These are phyloP conservation scores for Spheniscus humboldti DNA, from an alignment of 2,797 vertebrate species.

Conservation along the genomic window DNA sequence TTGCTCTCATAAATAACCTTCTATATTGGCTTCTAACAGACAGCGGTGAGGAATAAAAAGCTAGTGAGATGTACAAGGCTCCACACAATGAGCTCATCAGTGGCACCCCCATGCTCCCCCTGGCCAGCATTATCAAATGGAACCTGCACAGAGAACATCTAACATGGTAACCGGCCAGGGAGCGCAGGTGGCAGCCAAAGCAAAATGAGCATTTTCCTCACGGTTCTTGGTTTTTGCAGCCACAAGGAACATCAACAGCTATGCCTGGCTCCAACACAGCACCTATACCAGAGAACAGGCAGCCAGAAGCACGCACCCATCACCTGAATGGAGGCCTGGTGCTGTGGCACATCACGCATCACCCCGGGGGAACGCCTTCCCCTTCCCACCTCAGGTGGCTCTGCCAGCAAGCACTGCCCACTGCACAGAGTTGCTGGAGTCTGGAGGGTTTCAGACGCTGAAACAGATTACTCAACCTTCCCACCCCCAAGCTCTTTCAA, in stretches of 20 bases:
- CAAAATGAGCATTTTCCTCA: background rate
- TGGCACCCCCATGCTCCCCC: background rate
- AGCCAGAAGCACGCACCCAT: background rate
- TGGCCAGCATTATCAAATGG: background rate
- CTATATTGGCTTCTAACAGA: background rate
- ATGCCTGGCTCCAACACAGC: background rate
- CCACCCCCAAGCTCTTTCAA: background rate
- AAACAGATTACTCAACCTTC: background rate
- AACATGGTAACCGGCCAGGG: background rate
- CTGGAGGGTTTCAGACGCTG: background rate
- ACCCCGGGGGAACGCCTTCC: rapidly evolving
- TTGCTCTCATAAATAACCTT: background rate
- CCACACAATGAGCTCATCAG: background rate
- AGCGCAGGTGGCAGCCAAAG: background rate
- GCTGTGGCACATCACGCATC: background rate
- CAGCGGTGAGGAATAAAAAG: background rate
- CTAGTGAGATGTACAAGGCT: background rate
- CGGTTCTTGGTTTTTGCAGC: background rate
- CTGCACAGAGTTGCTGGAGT: background rate
- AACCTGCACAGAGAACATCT: background rate
- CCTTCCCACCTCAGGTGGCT: background rate
- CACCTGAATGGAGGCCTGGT: rapidly evolving
- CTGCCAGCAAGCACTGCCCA: background rate
- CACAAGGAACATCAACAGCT: background rate
- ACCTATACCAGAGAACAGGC: background rate